Percentiles rank a stretch among this genome's conserved stretches.
Conservation (phyloP, 2,888 invertebrate species). For the Noctua fimbriata region DNA sequence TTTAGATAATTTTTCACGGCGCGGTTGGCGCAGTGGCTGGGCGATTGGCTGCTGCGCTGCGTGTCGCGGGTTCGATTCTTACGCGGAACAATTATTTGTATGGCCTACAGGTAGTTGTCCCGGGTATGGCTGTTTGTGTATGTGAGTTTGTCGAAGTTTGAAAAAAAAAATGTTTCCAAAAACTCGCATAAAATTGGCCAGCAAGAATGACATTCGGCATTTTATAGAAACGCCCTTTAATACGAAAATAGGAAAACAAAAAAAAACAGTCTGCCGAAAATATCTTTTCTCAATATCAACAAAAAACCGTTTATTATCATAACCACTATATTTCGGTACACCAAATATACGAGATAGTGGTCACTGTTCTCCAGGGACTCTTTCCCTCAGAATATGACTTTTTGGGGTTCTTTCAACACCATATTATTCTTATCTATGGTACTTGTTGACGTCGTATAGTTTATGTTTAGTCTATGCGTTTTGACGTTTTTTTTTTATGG, state of each 20-base stretch:
- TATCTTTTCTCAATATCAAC: slow-evolving; percentile 45
- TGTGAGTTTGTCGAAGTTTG: too few relatives aligned
- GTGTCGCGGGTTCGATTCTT: too few relatives aligned
- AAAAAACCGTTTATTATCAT: slow-evolving; percentile 72
- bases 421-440: slow-evolving; percentile 61
- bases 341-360: slow-evolving; percentile 70
- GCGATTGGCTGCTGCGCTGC: too few relatives aligned
- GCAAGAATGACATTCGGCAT: not conserved
- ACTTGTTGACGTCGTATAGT: slow-evolving; percentile 41
- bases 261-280: not conserved
- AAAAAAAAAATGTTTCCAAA: not conserved
- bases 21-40: too few relatives aligned
- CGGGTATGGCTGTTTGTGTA: too few relatives aligned
- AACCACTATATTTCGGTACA: slow-evolving; percentile 72
- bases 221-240: not conserved
- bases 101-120: too few relatives aligned
- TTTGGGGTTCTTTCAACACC: slow-evolving; percentile 54
- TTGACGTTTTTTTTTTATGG: slow-evolving; percentile 12
- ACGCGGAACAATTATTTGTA: too few relatives aligned
- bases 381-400: slow-evolving; percentile 70
- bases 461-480: slow-evolving; percentile 8
- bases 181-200: not conserved
- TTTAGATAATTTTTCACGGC: too few relatives aligned
- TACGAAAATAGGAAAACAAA: not conserved
- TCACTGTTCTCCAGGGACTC: slow-evolving; percentile 72